These are phyloP conservation scores for Acronicta psi DNA, from an alignment of 2,888 invertebrate species.

Conservation along the genomic window DNA sequence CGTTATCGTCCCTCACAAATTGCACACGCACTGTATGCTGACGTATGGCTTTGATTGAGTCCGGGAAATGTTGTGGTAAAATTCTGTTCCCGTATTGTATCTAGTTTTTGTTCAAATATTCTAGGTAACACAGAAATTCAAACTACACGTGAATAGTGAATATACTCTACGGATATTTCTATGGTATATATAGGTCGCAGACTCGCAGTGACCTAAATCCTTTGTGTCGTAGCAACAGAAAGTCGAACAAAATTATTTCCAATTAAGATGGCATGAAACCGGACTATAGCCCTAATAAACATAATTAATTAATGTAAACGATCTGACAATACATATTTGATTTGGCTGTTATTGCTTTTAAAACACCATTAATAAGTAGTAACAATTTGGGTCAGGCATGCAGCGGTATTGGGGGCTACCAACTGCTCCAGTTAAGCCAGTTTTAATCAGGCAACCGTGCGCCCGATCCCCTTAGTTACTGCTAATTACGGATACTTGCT, in stretches of 20 bases:
- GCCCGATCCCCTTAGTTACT: conserved; percentile 80
- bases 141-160: background rate
- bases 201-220: conserved; percentile 24
- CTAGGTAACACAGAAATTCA: background rate
- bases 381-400: conserved; percentile 64
- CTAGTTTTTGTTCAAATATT: conserved; percentile 1
- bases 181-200: conserved; percentile 5
- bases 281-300: conserved; percentile 42
- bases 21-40: conserved; percentile 32
- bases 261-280: conserved; percentile 38
- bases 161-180: background rate
- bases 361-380: conserved; percentile 60
- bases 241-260: conserved; percentile 22
- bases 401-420: conserved; percentile 38
- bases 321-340: conserved; percentile 35
- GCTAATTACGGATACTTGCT: conserved; percentile 84
- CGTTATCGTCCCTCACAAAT: conserved; percentile 39
- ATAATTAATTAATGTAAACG: conserved; percentile 48
- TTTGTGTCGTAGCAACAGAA: conserved; percentile 20
- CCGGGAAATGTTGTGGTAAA: conserved; percentile 12
- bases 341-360: conserved; percentile 49
- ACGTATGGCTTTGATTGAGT: conserved; percentile 19
- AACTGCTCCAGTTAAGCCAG: conserved; percentile 74
- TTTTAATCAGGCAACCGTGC: conserved; percentile 72
- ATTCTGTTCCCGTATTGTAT: background rate